Evolutionary conservation across 2,113 vertebrate species (phyloP).

Genomic region (Tympanuchus pallidicinctus): DNA sequence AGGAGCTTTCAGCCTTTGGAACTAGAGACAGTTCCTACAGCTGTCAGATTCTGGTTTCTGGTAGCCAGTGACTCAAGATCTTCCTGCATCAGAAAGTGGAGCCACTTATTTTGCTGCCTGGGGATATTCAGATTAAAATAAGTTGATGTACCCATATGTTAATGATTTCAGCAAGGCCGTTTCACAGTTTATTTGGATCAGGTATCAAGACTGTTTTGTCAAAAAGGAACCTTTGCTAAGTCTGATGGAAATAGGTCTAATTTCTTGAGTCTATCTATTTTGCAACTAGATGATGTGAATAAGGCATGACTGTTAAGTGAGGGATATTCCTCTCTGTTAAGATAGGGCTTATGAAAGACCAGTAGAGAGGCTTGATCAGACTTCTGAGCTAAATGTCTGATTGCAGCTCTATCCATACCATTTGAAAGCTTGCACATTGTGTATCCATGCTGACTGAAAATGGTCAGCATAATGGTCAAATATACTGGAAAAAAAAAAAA

Average conservation of each 20-base stretch:
- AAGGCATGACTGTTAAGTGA: too few species aligned
- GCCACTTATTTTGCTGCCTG: neutral
- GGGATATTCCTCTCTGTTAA: too few species aligned
- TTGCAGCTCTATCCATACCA: too few species aligned
- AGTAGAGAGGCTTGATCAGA: too few species aligned
- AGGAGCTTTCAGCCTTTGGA: neutral
- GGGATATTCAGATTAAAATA: neutral
- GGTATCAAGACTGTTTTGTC: neutral
- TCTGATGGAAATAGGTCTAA: neutral
- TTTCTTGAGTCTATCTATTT: neutral
- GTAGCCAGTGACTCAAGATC: neutral
- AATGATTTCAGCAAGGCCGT: neutral
- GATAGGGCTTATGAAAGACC: too few species aligned
- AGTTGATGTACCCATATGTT: fast-evolving
- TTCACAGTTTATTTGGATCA: neutral
- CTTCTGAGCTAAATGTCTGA: too few species aligned
- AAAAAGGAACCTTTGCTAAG: neutral
- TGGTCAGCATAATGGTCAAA: too few species aligned
- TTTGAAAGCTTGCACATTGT: too few species aligned
- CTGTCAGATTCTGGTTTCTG: neutral
- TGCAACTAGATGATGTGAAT: neutral
- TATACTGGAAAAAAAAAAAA: too few species aligned
- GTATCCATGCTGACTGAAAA: too few species aligned
- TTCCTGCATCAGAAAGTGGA: neutral
- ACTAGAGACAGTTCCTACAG: fast-evolving